Evolutionary conservation across 2,888 invertebrate species (phyloP).

Genomic region (Drosophila koepferae): DNA sequence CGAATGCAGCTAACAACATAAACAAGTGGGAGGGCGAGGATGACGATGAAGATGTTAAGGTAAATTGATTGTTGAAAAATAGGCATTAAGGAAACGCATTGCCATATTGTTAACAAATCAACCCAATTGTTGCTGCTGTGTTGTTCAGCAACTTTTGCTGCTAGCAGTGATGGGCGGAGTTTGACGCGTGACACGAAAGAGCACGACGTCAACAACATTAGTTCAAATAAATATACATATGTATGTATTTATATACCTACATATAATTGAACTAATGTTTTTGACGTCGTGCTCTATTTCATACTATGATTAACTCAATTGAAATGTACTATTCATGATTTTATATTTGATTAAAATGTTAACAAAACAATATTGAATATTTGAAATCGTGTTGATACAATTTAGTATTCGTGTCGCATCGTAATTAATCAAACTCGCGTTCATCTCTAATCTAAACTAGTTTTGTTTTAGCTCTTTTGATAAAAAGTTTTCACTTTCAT

Average conservation of each 20-base stretch:
- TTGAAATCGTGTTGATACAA: background rate
- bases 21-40: conserved; percentile 96
- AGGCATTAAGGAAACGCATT: background rate
- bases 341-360: background rate
- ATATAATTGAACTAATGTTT: too few species aligned
- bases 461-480: conserved; percentile 25
- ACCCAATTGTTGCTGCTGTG: conserved; percentile 17
- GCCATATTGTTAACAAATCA: conserved; percentile 20
- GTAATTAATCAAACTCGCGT: background rate
- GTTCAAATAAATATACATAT: background rate
- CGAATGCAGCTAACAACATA: conserved; percentile 86
- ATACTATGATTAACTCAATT: background rate
- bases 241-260: background rate
- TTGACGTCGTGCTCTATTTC: too few species aligned
- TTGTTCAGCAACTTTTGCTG: conserved; percentile 12
- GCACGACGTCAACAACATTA: background rate
- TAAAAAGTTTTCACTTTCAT: conserved; percentile 61
- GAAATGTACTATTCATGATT: background rate
- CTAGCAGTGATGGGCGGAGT: conserved; percentile 44
- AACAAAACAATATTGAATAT: background rate
- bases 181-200: conserved; percentile 4
- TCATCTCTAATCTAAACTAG: conserved; percentile 8
- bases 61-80: conserved; percentile 77
- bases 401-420: conserved; percentile 1
- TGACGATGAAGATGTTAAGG: conserved; percentile 94